Evolutionary conservation across 2,797 vertebrate genomes (phyloP).

Genomic region (Enteromius radiatus): DNA sequence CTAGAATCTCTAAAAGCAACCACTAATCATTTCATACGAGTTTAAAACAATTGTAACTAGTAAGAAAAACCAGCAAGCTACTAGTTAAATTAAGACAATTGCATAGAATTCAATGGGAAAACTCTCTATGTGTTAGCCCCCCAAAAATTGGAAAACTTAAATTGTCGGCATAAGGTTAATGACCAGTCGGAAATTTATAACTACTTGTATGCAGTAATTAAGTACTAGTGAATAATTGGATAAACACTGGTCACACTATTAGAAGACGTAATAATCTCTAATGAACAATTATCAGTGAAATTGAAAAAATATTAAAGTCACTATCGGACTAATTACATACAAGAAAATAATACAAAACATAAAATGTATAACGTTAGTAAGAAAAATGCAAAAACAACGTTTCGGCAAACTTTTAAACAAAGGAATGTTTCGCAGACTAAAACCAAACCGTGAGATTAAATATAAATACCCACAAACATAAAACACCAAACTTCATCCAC

Average conservation of each 20-base stretch:
- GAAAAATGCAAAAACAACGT: neutral
- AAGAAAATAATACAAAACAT: neutral
- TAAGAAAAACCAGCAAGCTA: neutral
- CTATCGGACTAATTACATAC: neutral
- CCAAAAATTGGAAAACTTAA: neutral
- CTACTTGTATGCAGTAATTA: neutral
- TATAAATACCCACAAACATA: neutral
- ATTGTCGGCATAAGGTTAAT: neutral
- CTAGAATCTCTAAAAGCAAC: neutral
- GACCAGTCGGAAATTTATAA: neutral
- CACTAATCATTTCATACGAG: neutral
- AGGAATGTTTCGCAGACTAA: slow-evolving; percentile 4
- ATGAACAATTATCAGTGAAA: neutral
- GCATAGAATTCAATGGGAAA: neutral
- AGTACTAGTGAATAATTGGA: neutral
- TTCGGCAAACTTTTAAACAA: slow-evolving; percentile 24
- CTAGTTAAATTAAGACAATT: no score
- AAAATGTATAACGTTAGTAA: no score
- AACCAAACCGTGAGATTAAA: neutral
- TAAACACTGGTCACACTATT: neutral
- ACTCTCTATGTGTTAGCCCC: neutral
- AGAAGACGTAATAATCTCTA: neutral
- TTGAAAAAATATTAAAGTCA: neutral
- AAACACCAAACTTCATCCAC: neutral
- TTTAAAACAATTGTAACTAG: neutral